A percentile compares a stretch with the other conserved stretches of the same genome.
Evolutionary conservation across 2,797 vertebrate species (phyloP).

Genomic region (Pelodytes ibericus): DNA sequence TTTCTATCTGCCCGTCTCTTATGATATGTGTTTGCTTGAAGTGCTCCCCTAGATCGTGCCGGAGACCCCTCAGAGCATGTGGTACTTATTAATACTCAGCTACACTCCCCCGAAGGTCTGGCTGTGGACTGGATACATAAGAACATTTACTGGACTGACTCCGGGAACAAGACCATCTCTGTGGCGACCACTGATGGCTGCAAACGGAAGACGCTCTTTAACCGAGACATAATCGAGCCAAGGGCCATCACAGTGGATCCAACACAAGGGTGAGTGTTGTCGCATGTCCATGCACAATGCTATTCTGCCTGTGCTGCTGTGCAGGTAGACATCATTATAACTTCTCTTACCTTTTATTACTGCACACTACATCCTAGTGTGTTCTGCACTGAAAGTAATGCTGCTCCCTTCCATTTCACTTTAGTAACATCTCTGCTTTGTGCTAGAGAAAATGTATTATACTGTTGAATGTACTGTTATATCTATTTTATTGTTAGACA

Average conservation of each 20-base stretch:
- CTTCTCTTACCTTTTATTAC: too few species aligned
- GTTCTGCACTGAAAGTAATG: too few species aligned
- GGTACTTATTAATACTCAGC: constrained; percentile 85
- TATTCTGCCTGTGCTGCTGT: too few species aligned
- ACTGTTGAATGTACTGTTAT: too few species aligned
- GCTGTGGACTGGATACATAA: constrained; percentile 97
- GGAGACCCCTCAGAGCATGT: constrained; percentile 85
- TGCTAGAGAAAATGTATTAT: too few species aligned
- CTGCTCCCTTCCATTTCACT: too few species aligned
- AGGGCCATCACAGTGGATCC: constrained; percentile 94
- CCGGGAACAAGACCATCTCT: constrained; percentile 93
- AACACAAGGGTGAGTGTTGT: constrained; percentile 86
- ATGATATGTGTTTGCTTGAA: constrained; percentile 58
- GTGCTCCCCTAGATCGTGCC: constrained; percentile 94
- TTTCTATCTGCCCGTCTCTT: not conserved
- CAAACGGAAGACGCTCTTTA: constrained; percentile 88
- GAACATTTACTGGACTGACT: constrained; percentile 98
- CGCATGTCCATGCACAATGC: too few species aligned
- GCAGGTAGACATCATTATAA: too few species aligned
- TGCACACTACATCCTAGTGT: too few species aligned
- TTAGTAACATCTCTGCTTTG: too few species aligned
- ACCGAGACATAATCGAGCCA: constrained; percentile 87
- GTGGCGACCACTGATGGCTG: constrained; percentile 89
- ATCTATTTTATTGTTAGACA: too few species aligned
- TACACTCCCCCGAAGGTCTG: constrained; percentile 92